Base-by-base conservation (phyloP, 2,113 vertebrate genomes). In the Sialia sialis region DNA sequence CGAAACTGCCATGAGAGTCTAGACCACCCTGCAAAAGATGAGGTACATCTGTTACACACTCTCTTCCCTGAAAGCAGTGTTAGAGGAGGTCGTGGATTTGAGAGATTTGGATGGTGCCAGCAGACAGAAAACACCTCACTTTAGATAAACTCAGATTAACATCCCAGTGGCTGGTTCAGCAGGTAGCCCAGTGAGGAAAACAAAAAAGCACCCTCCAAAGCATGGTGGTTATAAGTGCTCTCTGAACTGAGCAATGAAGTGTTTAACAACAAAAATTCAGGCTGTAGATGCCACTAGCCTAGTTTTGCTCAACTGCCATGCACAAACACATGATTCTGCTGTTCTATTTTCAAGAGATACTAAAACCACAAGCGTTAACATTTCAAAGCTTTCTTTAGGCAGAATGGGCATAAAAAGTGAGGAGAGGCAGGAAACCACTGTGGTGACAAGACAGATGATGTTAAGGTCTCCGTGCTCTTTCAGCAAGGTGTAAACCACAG, bases 21-120 rank as follows among this genome's bases (percentile, higher is more conserved):
- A 84, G 90, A 94, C 64, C 93, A 89, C 84, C 67, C 58, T 48
- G 69, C 51, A 89, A 62, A 92, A 89, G 82, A 97, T n/a, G 41
- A 87, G 34, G 64, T 84, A 36, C 84, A 82, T 90, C 81, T 96
- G 90, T 63, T 91, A 29, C 10, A 46, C 10, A 4, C 14, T 20
- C 39, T 51, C 34, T 25, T 55, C 55, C n/a, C 69, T 9, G 18
- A 70, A 67, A 66, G 25, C 49, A 63, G 30, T 0, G 0, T 52
- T 55, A 25, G 38, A 75, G 22, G 11, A 58, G 51, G 11, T 11
- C 3, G 27, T 23, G 51, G 21, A 76, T 77, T 76, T 60, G 59
- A 26, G 30, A 68, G 34, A 38, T 56, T 29, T 63, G 48, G 36
- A n/a, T 34, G 44, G 59, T 9, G 20, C 21, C 51, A 78, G 58